phyloP scores from a whole-genome alignment of 2,888 invertebrate genomes.

The Melitaea athalia region DNA sequence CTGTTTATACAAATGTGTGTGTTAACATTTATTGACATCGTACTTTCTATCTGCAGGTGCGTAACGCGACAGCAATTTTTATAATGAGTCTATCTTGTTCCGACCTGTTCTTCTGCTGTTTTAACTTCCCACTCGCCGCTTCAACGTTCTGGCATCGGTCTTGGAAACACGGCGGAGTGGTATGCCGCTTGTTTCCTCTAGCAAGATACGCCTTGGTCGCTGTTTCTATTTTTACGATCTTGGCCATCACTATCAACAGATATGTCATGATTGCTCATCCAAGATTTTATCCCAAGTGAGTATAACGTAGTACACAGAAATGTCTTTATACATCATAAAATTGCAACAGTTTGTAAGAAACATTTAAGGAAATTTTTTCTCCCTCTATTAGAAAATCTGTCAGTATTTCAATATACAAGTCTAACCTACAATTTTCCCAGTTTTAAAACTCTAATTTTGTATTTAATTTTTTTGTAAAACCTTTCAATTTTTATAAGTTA shows the following conservation, averaged over 20 bases:
- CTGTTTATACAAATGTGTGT: too few relatives aligned
- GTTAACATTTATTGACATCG: too few relatives aligned
- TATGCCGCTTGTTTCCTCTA: slow-evolving; percentile 89
- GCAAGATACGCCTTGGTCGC: slow-evolving; percentile 89
- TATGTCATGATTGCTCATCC: slow-evolving; percentile 93
- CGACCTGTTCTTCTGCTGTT: slow-evolving; percentile 90
- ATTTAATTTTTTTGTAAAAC: too few relatives aligned
- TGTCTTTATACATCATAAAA: neutral
- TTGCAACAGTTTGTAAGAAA: too few relatives aligned
- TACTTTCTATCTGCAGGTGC: slow-evolving; percentile 78
- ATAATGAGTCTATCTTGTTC: slow-evolving; percentile 91
- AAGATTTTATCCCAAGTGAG: slow-evolving; percentile 88
- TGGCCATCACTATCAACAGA: slow-evolving; percentile 91
- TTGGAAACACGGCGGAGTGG: slow-evolving; percentile 86
- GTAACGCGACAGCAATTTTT: slow-evolving; percentile 91
- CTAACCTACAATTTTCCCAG: too few relatives aligned
- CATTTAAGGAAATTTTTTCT: too few relatives aligned
- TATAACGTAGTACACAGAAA: slow-evolving; percentile 26
- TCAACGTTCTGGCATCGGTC: slow-evolving; percentile 88
- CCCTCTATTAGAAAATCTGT: too few relatives aligned
- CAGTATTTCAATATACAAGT: too few relatives aligned
- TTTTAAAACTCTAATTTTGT: too few relatives aligned
- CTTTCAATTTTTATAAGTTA: neutral
- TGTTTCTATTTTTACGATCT: slow-evolving; percentile 89
- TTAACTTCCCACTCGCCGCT: slow-evolving; percentile 89